A percentile compares a stretch with the other conserved stretches of the same genome.
Conservation (phyloP, 2,797 vertebrate species). For the Dermochelys coriacea region DNA sequence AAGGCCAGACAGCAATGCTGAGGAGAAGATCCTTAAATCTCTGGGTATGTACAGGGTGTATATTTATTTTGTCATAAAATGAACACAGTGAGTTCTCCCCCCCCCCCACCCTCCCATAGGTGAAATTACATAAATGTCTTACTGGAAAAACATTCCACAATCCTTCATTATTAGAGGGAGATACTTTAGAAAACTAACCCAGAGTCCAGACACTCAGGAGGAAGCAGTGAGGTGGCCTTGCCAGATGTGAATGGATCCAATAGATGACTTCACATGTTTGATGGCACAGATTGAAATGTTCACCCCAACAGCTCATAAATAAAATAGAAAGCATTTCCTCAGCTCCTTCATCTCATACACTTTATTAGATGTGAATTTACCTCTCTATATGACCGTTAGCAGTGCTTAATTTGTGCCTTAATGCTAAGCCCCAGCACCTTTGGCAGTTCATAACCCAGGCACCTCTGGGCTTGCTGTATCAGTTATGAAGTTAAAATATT, state of each 20-base stretch:
- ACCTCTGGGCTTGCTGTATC: no score
- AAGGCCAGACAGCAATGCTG: neutral
- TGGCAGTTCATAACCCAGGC: no score
- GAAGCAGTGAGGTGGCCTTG: neutral
- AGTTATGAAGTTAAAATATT: no score
- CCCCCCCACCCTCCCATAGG: fast-evolving
- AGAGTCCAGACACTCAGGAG: neutral
- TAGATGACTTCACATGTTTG: neutral
- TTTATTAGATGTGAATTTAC: neutral
- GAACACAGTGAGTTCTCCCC: neutral
- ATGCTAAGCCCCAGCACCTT: no score
- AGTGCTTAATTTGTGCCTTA: no score
- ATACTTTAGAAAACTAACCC: neutral
- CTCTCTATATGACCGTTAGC: neutral
- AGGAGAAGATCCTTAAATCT: constrained; percentile 22
- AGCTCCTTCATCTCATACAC: neutral
- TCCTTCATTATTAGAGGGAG: neutral
- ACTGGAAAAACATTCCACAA: neutral
- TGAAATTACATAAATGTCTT: neutral
- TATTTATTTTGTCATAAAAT: neutral
- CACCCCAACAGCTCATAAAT: neutral
- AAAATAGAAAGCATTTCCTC: fast-evolving
- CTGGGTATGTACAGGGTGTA: constrained; percentile 52
- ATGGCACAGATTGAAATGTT: neutral
- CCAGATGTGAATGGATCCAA: neutral